Evolutionary conservation across 37 sponge, comb jelly and placozoan species (phyloP), one percentile per base, ranked within the genome.

Genomic region (Axinella damicornis): DNA sequence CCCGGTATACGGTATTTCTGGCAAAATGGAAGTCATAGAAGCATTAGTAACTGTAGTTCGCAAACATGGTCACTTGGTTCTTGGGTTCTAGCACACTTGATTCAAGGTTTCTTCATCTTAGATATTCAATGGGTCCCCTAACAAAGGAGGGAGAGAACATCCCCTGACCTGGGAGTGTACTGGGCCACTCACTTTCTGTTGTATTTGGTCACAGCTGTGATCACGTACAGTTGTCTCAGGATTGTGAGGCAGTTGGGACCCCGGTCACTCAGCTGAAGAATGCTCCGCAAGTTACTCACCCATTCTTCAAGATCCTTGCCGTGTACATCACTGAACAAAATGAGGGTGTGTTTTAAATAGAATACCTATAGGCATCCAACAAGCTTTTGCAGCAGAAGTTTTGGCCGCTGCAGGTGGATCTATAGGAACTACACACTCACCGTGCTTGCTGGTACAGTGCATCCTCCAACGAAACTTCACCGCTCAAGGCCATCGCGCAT

Each of bases 121-220:
- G n/a, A 46, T 46, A 46, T 46, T 9, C 46, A 4, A 46, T 46
- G 9, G 4, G 4, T 9, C 9, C 9, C 6, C 46, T 12, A 9
- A 46, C 46, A 46, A 4, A 46, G 46, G 46, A 46, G 46, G 9
- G 6, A 4, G 6, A 9, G 6, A 4, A 46, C 46, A 9, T 46
- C 46, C 46, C 46, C 9, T 46, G 6, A 46, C 9, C 46, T 46
- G n/a, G n/a, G n/a, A n/a, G n/a, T n/a, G n/a, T n/a, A n/a, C 9
- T 9, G 9, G 46, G 46, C 20, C 31, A 0, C 60, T 57, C 72
- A 91, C 91, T 76, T 91, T 69, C 91, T 53, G 25, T 53, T 79
- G 76, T 92, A 84, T 41, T 88, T 88, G 60, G 93, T 89, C 58
- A 83, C 93, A 14, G 76, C 74, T 36, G 64, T 65, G 52, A 93